Evolutionary conservation across 2,888 invertebrate species (phyloP).

Genomic region (Drosophila suboccidentalis): DNA sequence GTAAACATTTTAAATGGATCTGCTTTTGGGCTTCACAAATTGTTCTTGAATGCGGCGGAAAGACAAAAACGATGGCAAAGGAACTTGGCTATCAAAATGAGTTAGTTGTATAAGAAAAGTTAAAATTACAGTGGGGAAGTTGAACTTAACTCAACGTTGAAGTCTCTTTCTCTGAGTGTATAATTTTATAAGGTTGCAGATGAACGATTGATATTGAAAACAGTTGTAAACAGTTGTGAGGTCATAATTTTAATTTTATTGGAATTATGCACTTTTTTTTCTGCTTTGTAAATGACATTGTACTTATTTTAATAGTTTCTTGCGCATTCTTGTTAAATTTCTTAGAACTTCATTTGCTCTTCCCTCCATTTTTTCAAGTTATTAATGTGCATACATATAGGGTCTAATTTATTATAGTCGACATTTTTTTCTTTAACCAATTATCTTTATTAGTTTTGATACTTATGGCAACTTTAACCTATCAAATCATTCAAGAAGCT

Average conservation of each 20-base stretch:
- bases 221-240: not conserved
- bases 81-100: slow-evolving; percentile 10
- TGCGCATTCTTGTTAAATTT: not conserved
- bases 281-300: too few relatives aligned
- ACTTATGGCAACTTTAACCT: slow-evolving; percentile 56
- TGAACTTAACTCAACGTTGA: not conserved
- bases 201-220: not conserved
- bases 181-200: not conserved
- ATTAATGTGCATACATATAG: slow-evolving; percentile 25
- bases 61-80: slow-evolving; percentile 11
- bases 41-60: slow-evolving; percentile 22
- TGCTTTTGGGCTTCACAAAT: slow-evolving; percentile 20
- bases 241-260: not conserved
- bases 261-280: not conserved
- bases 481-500: slow-evolving; percentile 50
- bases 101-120: slow-evolving; percentile 3
- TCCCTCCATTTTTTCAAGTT: not conserved
- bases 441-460: slow-evolving; percentile 55
- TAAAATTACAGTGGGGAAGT: slow-evolving; percentile 1
- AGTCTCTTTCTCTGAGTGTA: not conserved
- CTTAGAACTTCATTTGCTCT: not conserved
- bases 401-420: slow-evolving; percentile 22
- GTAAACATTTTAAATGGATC: slow-evolving; percentile 48
- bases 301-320: too few relatives aligned
- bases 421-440: slow-evolving; percentile 20